These are phyloP conservation scores for Ceratina japonica DNA, from an alignment of 1,140 invertebrate genomes.

Conservation along the genomic window DNA sequence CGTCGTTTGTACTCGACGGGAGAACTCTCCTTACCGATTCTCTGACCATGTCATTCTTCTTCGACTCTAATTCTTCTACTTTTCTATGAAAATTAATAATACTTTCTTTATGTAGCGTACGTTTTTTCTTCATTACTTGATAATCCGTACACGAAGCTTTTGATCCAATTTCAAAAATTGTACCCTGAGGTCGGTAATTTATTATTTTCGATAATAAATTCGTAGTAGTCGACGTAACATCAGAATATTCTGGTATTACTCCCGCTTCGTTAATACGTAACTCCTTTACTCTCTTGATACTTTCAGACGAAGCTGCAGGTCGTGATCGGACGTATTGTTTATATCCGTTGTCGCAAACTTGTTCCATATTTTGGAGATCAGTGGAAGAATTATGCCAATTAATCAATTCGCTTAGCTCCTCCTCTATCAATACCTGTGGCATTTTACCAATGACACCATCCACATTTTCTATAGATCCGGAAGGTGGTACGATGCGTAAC, in stretches of 20 bases:
- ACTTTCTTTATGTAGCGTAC: slow-evolving; percentile 82
- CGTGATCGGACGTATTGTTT: slow-evolving; percentile 93
- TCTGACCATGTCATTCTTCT: slow-evolving; percentile 30
- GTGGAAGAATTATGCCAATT: slow-evolving; percentile 85
- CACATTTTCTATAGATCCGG: slow-evolving; percentile 75
- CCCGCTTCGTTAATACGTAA: slow-evolving; percentile 79
- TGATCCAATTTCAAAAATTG: slow-evolving; percentile 95
- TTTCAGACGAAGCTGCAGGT: slow-evolving; percentile 92
- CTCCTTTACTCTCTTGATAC: slow-evolving; percentile 90
- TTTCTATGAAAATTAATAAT: slow-evolving; percentile 79
- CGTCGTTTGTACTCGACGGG: slow-evolving; percentile 68
- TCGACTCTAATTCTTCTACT: slow-evolving; percentile 75
- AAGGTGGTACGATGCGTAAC: slow-evolving; percentile 82
- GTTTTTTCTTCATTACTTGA: slow-evolving; percentile 86
- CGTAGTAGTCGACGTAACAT: slow-evolving; percentile 63
- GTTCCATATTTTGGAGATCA: slow-evolving; percentile 88
- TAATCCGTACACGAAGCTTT: slow-evolving; percentile 88
- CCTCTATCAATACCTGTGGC: slow-evolving; percentile 90
- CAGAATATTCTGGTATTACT: slow-evolving; percentile 73
- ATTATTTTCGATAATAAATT: slow-evolving; percentile 89
- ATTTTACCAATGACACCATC: slow-evolving; percentile 87
- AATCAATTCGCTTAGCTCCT: slow-evolving; percentile 89
- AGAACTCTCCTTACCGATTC: slow-evolving; percentile 50
- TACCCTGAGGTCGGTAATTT: slow-evolving; percentile 92
- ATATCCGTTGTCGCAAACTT: slow-evolving; percentile 93